These are phyloP conservation scores for Petrocephalus microphthalmus DNA, from an alignment of 2,113 vertebrate genomes.

Conservation along the genomic window DNA sequence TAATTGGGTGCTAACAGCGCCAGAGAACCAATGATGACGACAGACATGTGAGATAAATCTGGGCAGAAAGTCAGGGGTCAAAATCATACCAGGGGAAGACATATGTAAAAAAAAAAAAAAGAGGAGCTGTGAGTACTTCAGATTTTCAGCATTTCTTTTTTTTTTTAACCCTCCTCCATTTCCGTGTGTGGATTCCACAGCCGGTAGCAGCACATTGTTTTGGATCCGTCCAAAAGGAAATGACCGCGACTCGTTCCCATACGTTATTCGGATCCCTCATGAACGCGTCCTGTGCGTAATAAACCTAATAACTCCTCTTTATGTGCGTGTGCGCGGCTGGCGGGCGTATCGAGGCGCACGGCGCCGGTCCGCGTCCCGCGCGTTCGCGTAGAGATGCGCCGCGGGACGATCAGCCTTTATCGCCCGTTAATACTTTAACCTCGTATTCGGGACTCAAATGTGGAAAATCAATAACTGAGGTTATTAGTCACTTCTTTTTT, in stretches of 20 bases:
- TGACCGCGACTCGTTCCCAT: neutral
- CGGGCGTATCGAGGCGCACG: neutral
- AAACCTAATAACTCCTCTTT: neutral
- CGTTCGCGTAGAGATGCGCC: neutral
- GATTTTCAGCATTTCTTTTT: neutral
- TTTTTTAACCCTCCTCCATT: neutral
- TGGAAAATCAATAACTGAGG: neutral
- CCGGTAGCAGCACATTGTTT: neutral
- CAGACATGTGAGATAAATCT: conserved; percentile 48
- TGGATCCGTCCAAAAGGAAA: neutral
- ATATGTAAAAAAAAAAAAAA: conserved; percentile 41
- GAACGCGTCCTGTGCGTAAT: neutral
- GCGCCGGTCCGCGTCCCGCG: neutral
- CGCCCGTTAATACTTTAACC: neutral
- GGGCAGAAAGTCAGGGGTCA: conserved; percentile 49
- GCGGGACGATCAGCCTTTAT: neutral
- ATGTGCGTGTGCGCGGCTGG: neutral
- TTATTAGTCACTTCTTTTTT: neutral
- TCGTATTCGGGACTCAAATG: neutral
- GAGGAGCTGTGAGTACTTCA: neutral
- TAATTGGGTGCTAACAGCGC: conserved; percentile 51
- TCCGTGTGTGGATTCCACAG: neutral
- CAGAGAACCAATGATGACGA: conserved; percentile 44
- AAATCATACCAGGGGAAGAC: conserved; percentile 45
- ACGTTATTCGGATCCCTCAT: neutral